Base-by-base conservation (phyloP, 92 coral and sea anemone genomes). In the Parazoanthus atlanticus region DNA sequence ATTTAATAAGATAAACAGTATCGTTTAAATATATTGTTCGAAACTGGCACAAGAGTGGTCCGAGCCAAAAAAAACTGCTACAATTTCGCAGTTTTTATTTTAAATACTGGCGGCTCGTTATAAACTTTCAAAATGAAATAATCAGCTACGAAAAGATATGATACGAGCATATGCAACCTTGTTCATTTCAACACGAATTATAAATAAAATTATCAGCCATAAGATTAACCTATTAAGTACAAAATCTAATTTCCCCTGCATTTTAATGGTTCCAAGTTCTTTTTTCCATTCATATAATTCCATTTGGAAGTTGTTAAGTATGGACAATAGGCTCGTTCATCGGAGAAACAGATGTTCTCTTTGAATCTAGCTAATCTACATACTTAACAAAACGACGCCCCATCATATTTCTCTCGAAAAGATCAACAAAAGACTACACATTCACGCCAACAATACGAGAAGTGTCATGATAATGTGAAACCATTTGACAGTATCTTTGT, bases 361-460 rank as follows among this genome's bases (percentile, higher is more conserved):
- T 84, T 84, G 87, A 84, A 23, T 28, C 77, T 5, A 41, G 86
- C 86, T 83, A 83, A 83, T 83, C 77, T 83, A 25, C 86, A 83
- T 83, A 66, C 77, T 66, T 83, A 83, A 83, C 87, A 70, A 84
- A 84, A 84, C 87, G 87, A 70, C 74, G 74, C 76, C 78, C 10
- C 87, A 70, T 43, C 43, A 70, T n/a, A 70, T 84, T 65, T 69
- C 77, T 28, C 78, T 58, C 36, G 78, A 84, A 70, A 69, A 84
- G 65, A 41, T 84, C 78, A 84, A 84, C 78, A 84, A 19, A 65
- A 61, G 64, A 41, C 41, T 61, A 16, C 74, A 41, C 78, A 66
- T 69, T 67, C 74, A 31, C n/a, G 72, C 71, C 72, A 80, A 80
- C 70, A 56, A 84, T 66, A 69, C 66, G 40, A 17, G 40, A 84